Conservation (phyloP, 2,888 invertebrate species). For the Macrostomum cliftonense region DNA sequence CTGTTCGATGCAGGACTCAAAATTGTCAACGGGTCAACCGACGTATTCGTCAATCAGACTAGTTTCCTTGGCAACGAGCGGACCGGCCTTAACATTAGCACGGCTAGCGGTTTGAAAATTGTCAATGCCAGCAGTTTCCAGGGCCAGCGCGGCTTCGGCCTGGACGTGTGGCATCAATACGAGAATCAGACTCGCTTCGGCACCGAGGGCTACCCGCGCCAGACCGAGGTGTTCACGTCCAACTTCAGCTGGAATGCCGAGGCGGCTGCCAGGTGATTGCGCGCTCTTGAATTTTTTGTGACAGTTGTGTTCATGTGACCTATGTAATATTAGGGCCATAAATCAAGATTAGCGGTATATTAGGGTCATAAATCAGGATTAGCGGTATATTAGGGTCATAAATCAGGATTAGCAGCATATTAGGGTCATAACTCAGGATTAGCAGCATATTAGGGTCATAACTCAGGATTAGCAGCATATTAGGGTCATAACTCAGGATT, state of each 20-base stretch:
- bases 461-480: too few species aligned
- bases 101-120: slow-evolving; percentile 77
- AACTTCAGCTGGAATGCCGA: not conserved
- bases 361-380: too few species aligned
- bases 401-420: too few species aligned
- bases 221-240: slow-evolving; percentile 3
- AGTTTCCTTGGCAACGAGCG: slow-evolving; percentile 59
- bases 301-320: not conserved
- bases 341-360: too few species aligned
- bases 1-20: slow-evolving; percentile 1
- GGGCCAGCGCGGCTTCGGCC: slow-evolving; percentile 54
- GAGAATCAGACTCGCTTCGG: slow-evolving; percentile 60
- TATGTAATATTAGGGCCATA: too few species aligned
- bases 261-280: not conserved
- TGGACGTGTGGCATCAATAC: slow-evolving; percentile 41
- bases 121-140: slow-evolving; percentile 80
- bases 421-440: too few species aligned
- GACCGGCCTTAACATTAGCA: slow-evolving; percentile 72
- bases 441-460: too few species aligned
- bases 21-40: slow-evolving; percentile 28
- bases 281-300: not conserved
- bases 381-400: too few species aligned
- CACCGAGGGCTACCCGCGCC: slow-evolving; percentile 17
- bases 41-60: slow-evolving; percentile 76
- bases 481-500: too few species aligned